Percentiles rank a stretch among this genome's conserved stretches.
Evolutionary conservation across 2,113 vertebrate genomes (phyloP).

Genomic region (Pomatorhinus ruficollis): DNA sequence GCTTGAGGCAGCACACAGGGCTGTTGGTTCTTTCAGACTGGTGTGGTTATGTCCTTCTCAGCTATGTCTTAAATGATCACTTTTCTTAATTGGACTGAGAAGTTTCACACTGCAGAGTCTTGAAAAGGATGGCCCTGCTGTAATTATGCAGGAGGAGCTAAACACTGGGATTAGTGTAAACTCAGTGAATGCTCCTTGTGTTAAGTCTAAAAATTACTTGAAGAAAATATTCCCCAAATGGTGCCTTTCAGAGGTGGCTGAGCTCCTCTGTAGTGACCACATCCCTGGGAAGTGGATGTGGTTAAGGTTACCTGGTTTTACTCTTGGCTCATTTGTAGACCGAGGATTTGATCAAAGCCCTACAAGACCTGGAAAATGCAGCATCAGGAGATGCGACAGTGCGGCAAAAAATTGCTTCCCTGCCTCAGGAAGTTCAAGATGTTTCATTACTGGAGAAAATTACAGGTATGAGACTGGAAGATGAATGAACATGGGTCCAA

Average conservation of each 20-base stretch:
- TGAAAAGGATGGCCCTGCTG: background rate
- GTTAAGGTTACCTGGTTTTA: background rate
- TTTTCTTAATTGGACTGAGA: background rate
- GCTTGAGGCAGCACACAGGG: background rate
- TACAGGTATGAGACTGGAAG: constrained; percentile 79
- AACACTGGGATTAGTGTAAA: background rate
- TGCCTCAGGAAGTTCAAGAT: constrained; percentile 98
- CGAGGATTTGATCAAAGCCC: constrained; percentile 94
- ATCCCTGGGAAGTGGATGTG: background rate
- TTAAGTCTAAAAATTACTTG: background rate
- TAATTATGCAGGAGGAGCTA: background rate
- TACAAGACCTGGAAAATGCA: constrained; percentile 96
- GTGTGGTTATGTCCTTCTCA: background rate
- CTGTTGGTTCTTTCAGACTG: background rate
- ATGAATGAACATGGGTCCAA: background rate
- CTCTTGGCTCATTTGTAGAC: constrained; percentile 74
- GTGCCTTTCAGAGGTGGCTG: background rate
- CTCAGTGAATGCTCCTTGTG: background rate
- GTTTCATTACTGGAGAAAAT: constrained; percentile 97
- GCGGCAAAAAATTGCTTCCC: constrained; percentile 95
- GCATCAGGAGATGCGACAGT: constrained; percentile 96
- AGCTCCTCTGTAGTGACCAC: background rate
- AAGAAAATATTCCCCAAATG: background rate
- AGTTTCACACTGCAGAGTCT: background rate
- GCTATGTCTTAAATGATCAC: background rate